Percentiles rank a stretch among this genome's conserved stretches.
These are phyloP conservation scores for Sitophilus oryzae DNA, from an alignment of 1,140 invertebrate species.

Conservation along the genomic window DNA sequence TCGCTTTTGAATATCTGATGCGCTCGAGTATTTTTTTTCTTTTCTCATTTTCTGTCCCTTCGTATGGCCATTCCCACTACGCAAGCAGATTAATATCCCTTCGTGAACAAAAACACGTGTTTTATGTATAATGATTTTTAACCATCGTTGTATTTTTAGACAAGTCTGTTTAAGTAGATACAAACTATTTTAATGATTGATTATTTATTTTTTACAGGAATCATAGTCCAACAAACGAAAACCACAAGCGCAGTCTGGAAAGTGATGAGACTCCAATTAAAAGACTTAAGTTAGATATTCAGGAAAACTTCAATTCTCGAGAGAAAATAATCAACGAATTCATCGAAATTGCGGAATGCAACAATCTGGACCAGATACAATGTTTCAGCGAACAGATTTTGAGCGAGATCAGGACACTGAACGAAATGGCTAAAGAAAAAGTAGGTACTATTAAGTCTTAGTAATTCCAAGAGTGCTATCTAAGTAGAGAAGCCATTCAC, in stretches of 20 bases:
- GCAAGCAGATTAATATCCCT: too few relatives aligned
- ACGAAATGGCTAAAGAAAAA: conserved; percentile 64
- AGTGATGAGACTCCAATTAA: conserved; percentile 43
- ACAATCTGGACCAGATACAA: conserved; percentile 54
- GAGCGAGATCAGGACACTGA: conserved; percentile 58
- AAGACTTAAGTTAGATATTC: conserved; percentile 49
- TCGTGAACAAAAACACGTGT: too few relatives aligned
- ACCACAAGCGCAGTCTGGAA: conserved; percentile 33
- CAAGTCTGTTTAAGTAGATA: too few relatives aligned
- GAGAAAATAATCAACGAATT: conserved; percentile 55
- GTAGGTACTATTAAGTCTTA: conserved; percentile 5
- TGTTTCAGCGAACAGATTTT: conserved; percentile 53
- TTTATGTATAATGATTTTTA: background rate
- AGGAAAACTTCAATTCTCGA: conserved; percentile 50
- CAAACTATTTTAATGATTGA: too few relatives aligned
- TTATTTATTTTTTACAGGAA: conserved; percentile 9
- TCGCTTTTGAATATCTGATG: too few relatives aligned
- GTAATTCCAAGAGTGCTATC: too few relatives aligned
- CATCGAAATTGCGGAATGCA: conserved; percentile 51
- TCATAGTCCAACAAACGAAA: conserved; percentile 13
- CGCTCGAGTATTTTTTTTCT: too few relatives aligned
- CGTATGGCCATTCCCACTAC: too few relatives aligned
- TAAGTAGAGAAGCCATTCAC: too few relatives aligned
- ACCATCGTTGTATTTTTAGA: too few relatives aligned
- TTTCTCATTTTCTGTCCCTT: too few relatives aligned